Conservation (phyloP, 2,888 invertebrate genomes). For the Petrophora chlorosata region DNA sequence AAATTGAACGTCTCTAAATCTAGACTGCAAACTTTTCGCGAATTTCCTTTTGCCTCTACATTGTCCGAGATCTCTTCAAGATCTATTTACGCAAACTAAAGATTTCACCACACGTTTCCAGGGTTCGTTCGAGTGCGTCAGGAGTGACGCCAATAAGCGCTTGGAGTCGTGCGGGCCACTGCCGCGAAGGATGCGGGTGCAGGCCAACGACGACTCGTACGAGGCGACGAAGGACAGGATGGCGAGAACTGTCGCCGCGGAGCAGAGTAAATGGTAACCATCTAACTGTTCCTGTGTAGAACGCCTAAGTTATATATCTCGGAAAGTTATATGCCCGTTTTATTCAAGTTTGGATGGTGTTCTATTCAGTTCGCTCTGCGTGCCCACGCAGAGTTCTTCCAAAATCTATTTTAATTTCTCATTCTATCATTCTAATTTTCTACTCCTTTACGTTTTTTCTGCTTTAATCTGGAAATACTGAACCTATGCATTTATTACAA, state of each 20-base stretch:
- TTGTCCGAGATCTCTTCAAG: not conserved
- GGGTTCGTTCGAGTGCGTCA: slow-evolving; percentile 97
- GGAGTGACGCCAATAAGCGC: slow-evolving; percentile 80
- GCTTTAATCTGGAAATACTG: not conserved
- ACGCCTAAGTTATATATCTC: too few species aligned
- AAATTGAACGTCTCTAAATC: too few species aligned
- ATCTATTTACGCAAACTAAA: not conserved
- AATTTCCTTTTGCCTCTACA: too few species aligned
- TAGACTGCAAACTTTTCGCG: too few species aligned
- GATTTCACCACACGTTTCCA: slow-evolving; percentile 65
- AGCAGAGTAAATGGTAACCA: slow-evolving; percentile 94
- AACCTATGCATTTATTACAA: too few species aligned
- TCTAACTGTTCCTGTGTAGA: not conserved
- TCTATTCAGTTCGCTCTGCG: too few species aligned
- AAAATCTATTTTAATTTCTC: too few species aligned
- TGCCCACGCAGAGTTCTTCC: too few species aligned
- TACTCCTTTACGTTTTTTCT: too few species aligned
- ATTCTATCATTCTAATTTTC: too few species aligned
- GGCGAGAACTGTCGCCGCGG: slow-evolving; percentile 95
- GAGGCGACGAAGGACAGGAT: slow-evolving; percentile 95
- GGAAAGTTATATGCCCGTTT: too few species aligned
- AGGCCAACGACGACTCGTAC: slow-evolving; percentile 98
- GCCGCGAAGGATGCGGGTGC: slow-evolving; percentile 94
- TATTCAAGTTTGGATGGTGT: too few species aligned
- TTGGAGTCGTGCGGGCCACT: slow-evolving; percentile 94